These are phyloP conservation scores for Hesperia comma DNA, from an alignment of 2,888 invertebrate species.

Conservation along the genomic window DNA sequence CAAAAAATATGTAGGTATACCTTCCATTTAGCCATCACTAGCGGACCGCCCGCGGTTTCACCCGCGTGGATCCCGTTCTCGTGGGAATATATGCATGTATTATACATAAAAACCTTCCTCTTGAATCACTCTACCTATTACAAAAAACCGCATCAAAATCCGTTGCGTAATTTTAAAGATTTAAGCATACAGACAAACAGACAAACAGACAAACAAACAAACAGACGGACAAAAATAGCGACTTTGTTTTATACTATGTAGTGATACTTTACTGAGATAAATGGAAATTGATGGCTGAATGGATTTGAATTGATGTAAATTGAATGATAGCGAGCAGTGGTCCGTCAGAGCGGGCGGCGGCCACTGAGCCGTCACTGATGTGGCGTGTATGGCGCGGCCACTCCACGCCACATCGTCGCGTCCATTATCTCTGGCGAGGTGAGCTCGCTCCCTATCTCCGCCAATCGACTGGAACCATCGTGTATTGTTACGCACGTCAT, in stretches of 20 bases:
- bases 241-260: neutral
- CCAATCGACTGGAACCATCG: conserved; percentile 18
- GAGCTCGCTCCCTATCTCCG: conserved; percentile 21
- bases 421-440: conserved; percentile 7
- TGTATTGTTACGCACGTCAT: conserved; percentile 5
- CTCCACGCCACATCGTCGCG: neutral
- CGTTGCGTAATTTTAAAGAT: too few species aligned
- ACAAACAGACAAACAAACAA: too few species aligned
- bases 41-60: too few species aligned
- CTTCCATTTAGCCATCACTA: too few species aligned
- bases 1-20: too few species aligned
- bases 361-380: conserved; percentile 18
- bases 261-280: neutral
- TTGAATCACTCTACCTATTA: too few species aligned
- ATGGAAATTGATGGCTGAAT: conserved; percentile 15
- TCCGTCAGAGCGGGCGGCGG: conserved; percentile 5
- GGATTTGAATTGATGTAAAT: conserved; percentile 14
- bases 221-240: too few species aligned
- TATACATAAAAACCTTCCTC: too few species aligned
- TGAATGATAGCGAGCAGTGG: conserved; percentile 10
- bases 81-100: too few species aligned
- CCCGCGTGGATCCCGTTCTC: too few species aligned
- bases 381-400: neutral
- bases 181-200: too few species aligned
- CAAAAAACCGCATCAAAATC: too few species aligned